phyloP scores from a whole-genome alignment of 2,113 vertebrate species.

The Boulengeromyrus knoepffleri region DNA sequence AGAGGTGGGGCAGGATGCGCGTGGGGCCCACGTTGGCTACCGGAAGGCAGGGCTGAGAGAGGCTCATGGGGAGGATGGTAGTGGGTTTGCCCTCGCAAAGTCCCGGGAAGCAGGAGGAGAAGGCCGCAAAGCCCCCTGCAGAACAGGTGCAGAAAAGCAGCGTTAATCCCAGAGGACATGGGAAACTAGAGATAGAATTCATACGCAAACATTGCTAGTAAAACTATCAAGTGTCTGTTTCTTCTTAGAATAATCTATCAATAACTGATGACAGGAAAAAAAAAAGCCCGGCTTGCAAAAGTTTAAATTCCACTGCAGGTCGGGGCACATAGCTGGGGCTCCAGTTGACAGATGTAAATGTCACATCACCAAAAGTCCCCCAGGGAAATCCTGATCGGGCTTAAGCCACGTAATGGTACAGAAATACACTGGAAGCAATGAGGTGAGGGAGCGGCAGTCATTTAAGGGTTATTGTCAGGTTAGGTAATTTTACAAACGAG shows the following conservation, averaged over 20 bases:
- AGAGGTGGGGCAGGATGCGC: constrained; percentile 91
- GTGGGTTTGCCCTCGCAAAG: constrained; percentile 89
- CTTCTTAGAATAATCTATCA: not conserved
- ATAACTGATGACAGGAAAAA: not conserved
- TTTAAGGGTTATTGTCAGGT: not conserved
- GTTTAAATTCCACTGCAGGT: not conserved
- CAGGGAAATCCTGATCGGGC: not conserved
- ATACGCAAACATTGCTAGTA: not conserved
- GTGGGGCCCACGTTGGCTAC: constrained; percentile 88
- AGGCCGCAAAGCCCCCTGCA: constrained; percentile 88
- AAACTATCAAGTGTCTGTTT: not conserved
- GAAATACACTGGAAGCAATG: not conserved
- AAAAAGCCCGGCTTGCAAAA: not conserved
- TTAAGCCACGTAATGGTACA: not conserved
- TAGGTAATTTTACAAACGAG: not conserved
- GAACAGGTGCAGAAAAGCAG: constrained; percentile 21
- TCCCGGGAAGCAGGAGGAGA: constrained; percentile 90
- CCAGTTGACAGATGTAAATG: not conserved
- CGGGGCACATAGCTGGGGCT: not conserved
- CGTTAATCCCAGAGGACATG: not conserved
- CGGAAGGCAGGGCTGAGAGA: constrained; percentile 89
- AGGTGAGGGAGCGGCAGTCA: not conserved
- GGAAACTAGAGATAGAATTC: not conserved
- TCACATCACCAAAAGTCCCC: not conserved
- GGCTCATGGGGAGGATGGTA: constrained; percentile 82